Base-by-base conservation (phyloP, 37 sponge, comb jelly and placozoan species). In the Halichondria panicea region DNA sequence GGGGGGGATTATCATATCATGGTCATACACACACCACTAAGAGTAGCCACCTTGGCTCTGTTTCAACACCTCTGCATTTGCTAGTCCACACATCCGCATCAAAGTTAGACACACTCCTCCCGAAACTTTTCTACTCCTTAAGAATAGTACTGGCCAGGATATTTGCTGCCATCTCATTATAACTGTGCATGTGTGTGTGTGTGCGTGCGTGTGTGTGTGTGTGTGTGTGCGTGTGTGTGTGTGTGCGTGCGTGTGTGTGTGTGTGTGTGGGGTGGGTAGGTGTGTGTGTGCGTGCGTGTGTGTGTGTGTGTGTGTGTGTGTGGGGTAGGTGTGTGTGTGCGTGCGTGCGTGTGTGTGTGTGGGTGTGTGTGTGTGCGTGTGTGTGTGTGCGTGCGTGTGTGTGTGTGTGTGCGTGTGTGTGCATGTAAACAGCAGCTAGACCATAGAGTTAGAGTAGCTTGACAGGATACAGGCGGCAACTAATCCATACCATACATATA, bases 41-140 rank as follows among this genome's bases (percentile, higher is more conserved):
- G 28, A 25, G 1, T 12, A 70, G 55, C 2, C 33, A 88, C 90
- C 81, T 92, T 92, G 15, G 85, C 89, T 56, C 27, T 38, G 43
- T 80, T 91, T 24, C 84, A 91, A n/a, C 28, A 43, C 45, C 70
- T 83, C 34, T 37, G 45, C 91, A 72, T 5, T 77, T 33, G 33
- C 61, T 65, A 1, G 57, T 62, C 95, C 95, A 94, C 25, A 32
- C 70, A 1, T 70, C 64, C 21, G 64, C 81, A 25, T 84, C 72
- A 61, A 91, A 94, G 31, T 71, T 71, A 9, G 39, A 15, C 37
- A 90, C 95, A 36, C 63, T 59, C 38, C 95, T 57, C 30, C 95
- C 95, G 0, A 89, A 67, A 19, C 70, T 76, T 60, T 94, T 94
- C 69, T 83, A 79, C 37, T 81, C 76, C 0, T 53, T 40, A 25